Evolutionary conservation across 2,797 vertebrate genomes (phyloP).

Genomic region (Microchirus variegatus): DNA sequence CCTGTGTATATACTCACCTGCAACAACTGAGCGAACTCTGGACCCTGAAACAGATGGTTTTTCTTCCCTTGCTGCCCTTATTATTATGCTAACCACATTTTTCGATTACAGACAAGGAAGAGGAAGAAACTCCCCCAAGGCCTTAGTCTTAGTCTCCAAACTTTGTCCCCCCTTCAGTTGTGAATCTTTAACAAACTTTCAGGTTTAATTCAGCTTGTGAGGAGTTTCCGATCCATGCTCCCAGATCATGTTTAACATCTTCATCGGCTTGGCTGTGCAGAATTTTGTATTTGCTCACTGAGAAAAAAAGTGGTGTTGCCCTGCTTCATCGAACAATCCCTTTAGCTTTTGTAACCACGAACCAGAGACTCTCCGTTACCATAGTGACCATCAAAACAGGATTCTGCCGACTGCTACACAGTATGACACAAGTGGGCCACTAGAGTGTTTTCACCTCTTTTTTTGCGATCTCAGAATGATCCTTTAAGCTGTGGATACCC

Average conservation of each 20-base stretch:
- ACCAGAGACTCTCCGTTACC: conserved; percentile 67
- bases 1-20: conserved; percentile 46
- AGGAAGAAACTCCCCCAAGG: not conserved
- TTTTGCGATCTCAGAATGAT: not conserved
- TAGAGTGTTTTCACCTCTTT: conserved; percentile 3
- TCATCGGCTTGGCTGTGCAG: not conserved
- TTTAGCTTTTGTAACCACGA: conserved; percentile 52
- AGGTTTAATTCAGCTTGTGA: not conserved
- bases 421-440: conserved; percentile 20
- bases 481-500: not conserved
- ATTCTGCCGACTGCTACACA: conserved; percentile 14
- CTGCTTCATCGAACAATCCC: conserved; percentile 62
- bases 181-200: conserved; percentile 4
- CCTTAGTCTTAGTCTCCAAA: not conserved
- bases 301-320: conserved; percentile 40
- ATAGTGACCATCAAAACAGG: conserved; percentile 72
- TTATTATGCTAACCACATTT: conserved; percentile 44
- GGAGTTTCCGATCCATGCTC: not conserved
- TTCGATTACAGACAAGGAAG: conserved; percentile 26
- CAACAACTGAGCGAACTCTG: conserved; percentile 57
- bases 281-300: conserved; percentile 2
- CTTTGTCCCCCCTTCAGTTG: not conserved
- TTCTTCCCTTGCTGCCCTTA: conserved; percentile 21
- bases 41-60: conserved; percentile 59
- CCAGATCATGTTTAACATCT: conserved; percentile 7